These are phyloP conservation scores for Fragum fragum DNA, from an alignment of 2,888 invertebrate species.

Conservation along the genomic window DNA sequence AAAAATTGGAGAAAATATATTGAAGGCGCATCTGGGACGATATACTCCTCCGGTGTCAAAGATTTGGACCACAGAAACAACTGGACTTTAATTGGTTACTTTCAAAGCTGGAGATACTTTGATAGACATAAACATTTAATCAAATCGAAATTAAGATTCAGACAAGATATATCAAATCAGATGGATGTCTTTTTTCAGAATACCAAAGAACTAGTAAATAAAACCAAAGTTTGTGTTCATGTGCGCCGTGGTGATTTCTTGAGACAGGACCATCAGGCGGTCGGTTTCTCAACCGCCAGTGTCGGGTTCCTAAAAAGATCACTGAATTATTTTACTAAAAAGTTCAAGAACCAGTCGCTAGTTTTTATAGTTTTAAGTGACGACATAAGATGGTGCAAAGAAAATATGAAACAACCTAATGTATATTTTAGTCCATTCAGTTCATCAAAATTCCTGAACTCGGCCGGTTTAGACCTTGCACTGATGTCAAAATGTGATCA, in stretches of 20 bases:
- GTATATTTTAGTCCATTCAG: constrained; percentile 17
- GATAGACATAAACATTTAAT: neutral
- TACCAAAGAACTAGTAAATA: constrained; percentile 1
- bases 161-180: neutral
- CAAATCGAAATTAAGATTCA: neutral
- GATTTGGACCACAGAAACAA: neutral
- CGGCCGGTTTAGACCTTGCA: neutral
- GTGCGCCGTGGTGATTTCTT: neutral
- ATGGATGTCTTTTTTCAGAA: neutral
- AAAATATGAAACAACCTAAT: neutral
- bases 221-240: constrained; percentile 14
- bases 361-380: constrained; percentile 11
- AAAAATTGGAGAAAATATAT: neutral
- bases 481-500: constrained; percentile 10
- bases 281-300: neutral
- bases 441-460: neutral
- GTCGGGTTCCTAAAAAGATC: neutral
- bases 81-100: constrained; percentile 10
- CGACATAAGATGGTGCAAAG: constrained; percentile 19
- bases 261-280: neutral
- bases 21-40: neutral
- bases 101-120: constrained; percentile 19
- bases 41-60: constrained; percentile 1
- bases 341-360: neutral
- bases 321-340: neutral